phyloP scores from a whole-genome alignment of 2,113 vertebrate species.

The Poicephalus meyeri region DNA sequence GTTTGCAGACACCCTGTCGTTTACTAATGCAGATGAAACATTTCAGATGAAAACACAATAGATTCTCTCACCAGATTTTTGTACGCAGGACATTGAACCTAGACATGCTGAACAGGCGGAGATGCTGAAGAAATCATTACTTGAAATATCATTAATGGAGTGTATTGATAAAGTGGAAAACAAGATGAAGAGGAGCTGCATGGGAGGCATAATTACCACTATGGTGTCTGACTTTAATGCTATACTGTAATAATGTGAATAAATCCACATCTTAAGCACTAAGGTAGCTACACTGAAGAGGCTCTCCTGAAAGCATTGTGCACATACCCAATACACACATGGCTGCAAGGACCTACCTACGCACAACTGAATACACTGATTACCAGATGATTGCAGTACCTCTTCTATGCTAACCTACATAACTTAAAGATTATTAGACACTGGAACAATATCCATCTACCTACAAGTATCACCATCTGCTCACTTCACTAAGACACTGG shows the following conservation, averaged over 20 bases:
- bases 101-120: neutral
- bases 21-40: neutral
- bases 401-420: neutral
- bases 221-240: neutral
- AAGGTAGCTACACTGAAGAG: neutral
- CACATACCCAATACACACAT: neutral
- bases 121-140: neutral
- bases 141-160: neutral
- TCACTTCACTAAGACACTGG: neutral
- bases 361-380: neutral
- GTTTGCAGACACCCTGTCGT: neutral
- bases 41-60: neutral
- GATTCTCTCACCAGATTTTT: neutral
- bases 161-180: constrained; percentile 10
- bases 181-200: neutral
- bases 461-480: neutral
- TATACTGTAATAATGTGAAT: neutral
- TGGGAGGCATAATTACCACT: neutral
- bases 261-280: neutral
- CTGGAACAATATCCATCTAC: neutral
- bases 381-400: neutral
- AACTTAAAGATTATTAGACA: neutral
- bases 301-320: neutral
- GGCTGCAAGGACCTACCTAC: neutral
- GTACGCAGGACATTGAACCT: neutral